Base-by-base conservation (phyloP, 1,140 invertebrate species). In the Zaprionus lachaisei region DNA sequence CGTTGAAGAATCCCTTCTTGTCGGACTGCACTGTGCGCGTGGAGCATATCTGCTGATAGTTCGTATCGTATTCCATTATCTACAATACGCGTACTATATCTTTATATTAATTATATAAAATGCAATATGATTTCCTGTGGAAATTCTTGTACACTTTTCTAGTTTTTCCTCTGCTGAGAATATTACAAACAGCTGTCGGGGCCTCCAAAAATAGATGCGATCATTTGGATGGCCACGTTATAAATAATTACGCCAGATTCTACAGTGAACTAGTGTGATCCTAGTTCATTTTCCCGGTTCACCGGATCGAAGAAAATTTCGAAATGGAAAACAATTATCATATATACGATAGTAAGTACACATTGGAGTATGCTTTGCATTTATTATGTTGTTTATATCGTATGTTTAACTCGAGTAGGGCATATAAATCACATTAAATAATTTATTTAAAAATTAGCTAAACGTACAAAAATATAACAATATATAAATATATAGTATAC, bases 1-100 rank as follows among this genome's bases (percentile, higher is more conserved):
- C 93, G 41, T 93, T 90, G 71, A 95, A 95, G 82, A 95, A 95
- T 9, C 95, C 95, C 69, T 94, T 93, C 70, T 93, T 93, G 31
- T 95, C 93, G 7, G 95, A 94, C 75, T 95, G 94, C 17, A 95
- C 85, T 0, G 95, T 95, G 63, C 94, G 94, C 77, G 93, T 92
- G 58, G 94, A 95, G 77, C 95, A 95, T 44, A 94, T 90, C 31
- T 83, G 84, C 20, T 93, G 86, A 72, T 94, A 94, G 26, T 66
- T 78, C 17, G 66, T 64, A 51, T 92, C 91, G 41, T 77, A 78
- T 55, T 92, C 91, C 91, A 92, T 91, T 5, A 47, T 64, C 20
- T 24, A 41, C 12, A 38, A 20, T 24, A 14, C n/a, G 51, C 24
- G 2, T 2, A 38, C 12, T 14, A 38, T 14, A 38, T 26, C 9